Evolutionary conservation across 2,797 vertebrate species (phyloP).

Genomic region (Myiotriccus ornatus): DNA sequence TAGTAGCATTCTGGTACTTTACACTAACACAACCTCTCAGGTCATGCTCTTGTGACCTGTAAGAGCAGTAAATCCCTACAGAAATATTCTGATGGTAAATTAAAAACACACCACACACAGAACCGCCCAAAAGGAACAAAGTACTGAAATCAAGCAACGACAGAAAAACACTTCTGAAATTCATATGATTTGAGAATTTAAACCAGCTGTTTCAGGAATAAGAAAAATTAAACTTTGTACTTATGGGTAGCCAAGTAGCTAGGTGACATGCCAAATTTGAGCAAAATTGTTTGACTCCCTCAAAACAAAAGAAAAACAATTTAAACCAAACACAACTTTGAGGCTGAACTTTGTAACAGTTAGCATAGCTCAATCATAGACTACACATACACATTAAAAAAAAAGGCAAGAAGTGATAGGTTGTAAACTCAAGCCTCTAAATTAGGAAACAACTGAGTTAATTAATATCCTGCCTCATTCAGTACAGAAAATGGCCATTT

Average conservation of each 20-base stretch:
- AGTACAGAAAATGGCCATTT: background rate
- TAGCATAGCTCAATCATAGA: background rate
- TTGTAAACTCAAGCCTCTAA: background rate
- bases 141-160: background rate
- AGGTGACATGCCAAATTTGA: background rate
- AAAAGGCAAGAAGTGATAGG: background rate
- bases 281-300: background rate
- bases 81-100: background rate
- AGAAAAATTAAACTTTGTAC: background rate
- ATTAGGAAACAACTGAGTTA: background rate
- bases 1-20: background rate
- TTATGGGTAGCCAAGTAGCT: background rate
- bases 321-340: background rate
- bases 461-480: background rate
- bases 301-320: background rate
- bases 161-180: slow-evolving; percentile 31
- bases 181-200: slow-evolving; percentile 17
- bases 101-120: background rate
- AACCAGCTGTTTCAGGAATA: background rate
- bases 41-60: slow-evolving; percentile 22
- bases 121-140: background rate
- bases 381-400: background rate
- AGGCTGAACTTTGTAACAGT: background rate
- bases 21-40: background rate
- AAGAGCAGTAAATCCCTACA: slow-evolving; percentile 32